A percentile compares a stretch with the other conserved stretches of the same genome.
phyloP scores from a whole-genome alignment of 2,113 vertebrate genomes.

The Rhea americana region DNA sequence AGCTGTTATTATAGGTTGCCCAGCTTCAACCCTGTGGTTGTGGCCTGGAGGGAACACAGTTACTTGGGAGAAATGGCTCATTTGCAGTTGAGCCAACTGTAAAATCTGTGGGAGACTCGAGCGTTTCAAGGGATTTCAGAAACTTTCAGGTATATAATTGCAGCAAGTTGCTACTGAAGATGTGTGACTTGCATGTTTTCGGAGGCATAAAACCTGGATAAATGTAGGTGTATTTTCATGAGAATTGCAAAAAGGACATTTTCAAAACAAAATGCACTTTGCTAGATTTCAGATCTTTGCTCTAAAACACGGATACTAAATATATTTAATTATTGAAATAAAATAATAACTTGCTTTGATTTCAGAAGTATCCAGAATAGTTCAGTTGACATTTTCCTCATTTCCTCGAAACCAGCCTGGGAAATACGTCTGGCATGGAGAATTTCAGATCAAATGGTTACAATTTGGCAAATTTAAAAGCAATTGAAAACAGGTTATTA shows the following conservation, averaged over 20 bases:
- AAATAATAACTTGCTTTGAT: neutral
- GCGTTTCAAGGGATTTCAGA: neutral
- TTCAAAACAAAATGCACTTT: neutral
- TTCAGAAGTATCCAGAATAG: neutral
- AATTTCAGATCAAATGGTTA: neutral
- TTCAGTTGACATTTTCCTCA: neutral
- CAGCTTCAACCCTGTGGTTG: neutral
- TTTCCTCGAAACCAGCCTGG: neutral
- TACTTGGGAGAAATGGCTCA: fast-evolving
- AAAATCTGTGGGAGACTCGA: neutral
- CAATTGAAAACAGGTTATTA: neutral
- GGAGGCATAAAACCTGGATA: neutral
- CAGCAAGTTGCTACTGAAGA: neutral
- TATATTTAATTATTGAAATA: neutral
- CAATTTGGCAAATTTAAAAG: neutral
- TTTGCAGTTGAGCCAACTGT: neutral
- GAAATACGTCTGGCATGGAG: neutral
- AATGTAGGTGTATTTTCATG: neutral
- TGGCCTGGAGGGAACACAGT: neutral
- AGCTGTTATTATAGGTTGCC: neutral
- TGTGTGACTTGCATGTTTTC: neutral
- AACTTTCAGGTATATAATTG: neutral
- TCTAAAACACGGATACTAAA: neutral
- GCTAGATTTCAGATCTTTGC: neutral
- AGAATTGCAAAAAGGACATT: neutral